Evolutionary conservation across 2,888 invertebrate genomes (phyloP).

Genomic region (Reticulitermes lucifugus): DNA sequence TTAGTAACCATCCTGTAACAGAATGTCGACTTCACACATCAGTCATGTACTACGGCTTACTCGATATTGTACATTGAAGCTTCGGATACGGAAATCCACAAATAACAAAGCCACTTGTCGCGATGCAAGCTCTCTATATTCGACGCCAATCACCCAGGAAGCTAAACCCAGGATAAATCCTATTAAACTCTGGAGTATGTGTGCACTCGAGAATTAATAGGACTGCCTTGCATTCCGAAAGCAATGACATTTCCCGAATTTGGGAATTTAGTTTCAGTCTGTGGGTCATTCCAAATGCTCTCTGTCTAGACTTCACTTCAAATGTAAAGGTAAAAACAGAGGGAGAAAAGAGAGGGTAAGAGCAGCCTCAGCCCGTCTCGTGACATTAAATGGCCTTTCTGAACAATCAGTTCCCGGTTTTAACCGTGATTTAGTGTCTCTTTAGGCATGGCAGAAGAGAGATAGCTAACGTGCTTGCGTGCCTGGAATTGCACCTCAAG

Average conservation of each 20-base stretch:
- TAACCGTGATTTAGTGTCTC: constrained; percentile 43
- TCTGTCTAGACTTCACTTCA: neutral
- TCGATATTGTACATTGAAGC: too few species aligned
- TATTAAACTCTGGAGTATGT: neutral
- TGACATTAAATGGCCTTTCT: constrained; percentile 34
- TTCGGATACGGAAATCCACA: too few species aligned
- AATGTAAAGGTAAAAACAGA: neutral
- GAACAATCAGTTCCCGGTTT: constrained; percentile 44
- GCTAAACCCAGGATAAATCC: neutral
- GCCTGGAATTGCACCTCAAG: constrained; percentile 16
- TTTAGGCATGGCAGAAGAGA: constrained; percentile 26
- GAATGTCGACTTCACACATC: too few species aligned
- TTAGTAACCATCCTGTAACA: too few species aligned
- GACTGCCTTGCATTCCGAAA: neutral
- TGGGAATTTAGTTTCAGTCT: neutral
- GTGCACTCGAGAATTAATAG: neutral
- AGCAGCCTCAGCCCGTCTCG: neutral
- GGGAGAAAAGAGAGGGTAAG: neutral
- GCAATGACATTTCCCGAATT: neutral
- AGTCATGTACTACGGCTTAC: too few species aligned
- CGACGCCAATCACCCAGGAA: neutral
- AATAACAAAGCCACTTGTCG: too few species aligned
- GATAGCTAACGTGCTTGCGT: constrained; percentile 21
- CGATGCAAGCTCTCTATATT: too few species aligned
- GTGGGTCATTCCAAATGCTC: too few species aligned